Percentiles rank a stretch among this genome's conserved stretches.
Evolutionary conservation across 2,113 vertebrate genomes (phyloP).

Genomic region (Phaethornis superciliosus): DNA sequence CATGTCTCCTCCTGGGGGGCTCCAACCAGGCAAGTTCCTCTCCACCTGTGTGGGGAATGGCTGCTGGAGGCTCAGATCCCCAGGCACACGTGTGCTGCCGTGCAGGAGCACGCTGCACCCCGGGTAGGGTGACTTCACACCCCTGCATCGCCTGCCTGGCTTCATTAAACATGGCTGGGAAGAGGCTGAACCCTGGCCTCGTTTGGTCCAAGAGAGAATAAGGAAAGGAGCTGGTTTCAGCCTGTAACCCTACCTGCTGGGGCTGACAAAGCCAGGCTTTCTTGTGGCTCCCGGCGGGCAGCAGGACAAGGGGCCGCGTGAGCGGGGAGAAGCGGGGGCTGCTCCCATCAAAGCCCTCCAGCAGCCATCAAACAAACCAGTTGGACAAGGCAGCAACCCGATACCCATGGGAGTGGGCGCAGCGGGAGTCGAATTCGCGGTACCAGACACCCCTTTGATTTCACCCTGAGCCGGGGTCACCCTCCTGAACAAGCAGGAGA

Average conservation of each 20-base stretch:
- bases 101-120: neutral
- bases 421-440: neutral
- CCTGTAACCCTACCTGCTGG: conserved; percentile 51
- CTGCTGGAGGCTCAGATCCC: neutral
- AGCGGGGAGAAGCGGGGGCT: neutral
- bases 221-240: neutral
- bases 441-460: conserved; percentile 55
- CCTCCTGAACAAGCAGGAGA: neutral
- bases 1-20: rapidly evolving
- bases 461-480: neutral
- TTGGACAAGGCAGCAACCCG: conserved; percentile 64
- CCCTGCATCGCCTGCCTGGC: conserved; percentile 49
- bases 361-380: conserved; percentile 73
- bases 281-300: neutral
- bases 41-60: rapidly evolving
- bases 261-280: conserved; percentile 51
- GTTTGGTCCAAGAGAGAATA: neutral
- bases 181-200: conserved; percentile 40
- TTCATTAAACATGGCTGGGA: conserved; percentile 60
- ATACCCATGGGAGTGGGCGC: conserved; percentile 70
- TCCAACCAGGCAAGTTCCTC: rapidly evolving
- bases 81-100: neutral
- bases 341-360: conserved; percentile 68
- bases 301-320: neutral
- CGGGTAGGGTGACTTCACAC: conserved; percentile 56